Conservation (phyloP, 2,888 invertebrate species). For the Eupithecia tripunctaria region DNA sequence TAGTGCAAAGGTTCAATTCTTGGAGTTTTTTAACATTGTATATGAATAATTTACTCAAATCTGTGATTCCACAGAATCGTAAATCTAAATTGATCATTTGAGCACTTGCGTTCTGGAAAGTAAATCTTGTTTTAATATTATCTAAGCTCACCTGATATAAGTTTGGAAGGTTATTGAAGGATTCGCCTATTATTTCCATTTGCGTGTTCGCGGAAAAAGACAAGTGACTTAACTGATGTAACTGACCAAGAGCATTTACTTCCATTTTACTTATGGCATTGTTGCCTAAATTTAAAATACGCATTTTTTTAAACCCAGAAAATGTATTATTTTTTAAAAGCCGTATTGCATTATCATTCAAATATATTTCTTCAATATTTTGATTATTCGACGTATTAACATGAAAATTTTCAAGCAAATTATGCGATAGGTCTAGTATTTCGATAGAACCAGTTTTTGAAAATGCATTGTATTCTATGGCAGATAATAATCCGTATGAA, state of each 20-base stretch:
- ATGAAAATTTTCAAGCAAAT: constrained; percentile 39
- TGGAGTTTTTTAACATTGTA: constrained; percentile 32
- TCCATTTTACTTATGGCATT: constrained; percentile 40
- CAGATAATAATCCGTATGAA: constrained; percentile 39
- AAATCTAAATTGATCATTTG: constrained; percentile 37
- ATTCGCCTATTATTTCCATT: constrained; percentile 34
- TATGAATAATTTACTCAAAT: constrained; percentile 34
- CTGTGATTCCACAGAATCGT: constrained; percentile 39
- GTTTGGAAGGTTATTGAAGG: constrained; percentile 38
- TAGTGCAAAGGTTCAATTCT: constrained; percentile 41
- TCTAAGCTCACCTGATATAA: constrained; percentile 38
- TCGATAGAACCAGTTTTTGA: constrained; percentile 35
- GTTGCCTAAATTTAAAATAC: constrained; percentile 37
- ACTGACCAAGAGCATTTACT: constrained; percentile 29
- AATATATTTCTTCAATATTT: constrained; percentile 38
- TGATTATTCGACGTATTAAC: constrained; percentile 39
- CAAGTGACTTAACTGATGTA: constrained; percentile 32
- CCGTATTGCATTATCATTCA: constrained; percentile 42
- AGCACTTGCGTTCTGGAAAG: constrained; percentile 36
- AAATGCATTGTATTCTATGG: constrained; percentile 40
- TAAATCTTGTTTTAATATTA: constrained; percentile 32
- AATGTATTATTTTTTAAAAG: constrained; percentile 39
- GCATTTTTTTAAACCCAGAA: constrained; percentile 31
- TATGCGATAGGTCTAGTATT: constrained; percentile 41
- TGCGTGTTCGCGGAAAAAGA: constrained; percentile 40